Percentiles rank a stretch among this genome's conserved stretches.
These are phyloP conservation scores for Pammene aurita DNA, from an alignment of 2,888 invertebrate genomes.

Conservation along the genomic window DNA sequence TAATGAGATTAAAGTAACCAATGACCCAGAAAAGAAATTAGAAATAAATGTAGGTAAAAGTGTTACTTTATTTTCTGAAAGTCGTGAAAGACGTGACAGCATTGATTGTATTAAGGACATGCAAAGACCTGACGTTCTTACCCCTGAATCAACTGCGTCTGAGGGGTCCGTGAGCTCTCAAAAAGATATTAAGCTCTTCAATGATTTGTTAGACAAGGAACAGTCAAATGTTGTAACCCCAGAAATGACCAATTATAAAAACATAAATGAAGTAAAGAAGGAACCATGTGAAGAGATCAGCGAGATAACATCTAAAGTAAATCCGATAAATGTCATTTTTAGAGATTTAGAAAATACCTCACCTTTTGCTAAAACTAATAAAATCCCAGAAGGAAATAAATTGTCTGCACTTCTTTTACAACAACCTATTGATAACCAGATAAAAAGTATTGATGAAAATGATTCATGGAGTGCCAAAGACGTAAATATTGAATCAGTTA, in stretches of 20 bases:
- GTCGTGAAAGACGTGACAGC: constrained; percentile 30
- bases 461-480: constrained; percentile 92
- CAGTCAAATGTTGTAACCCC: constrained; percentile 10
- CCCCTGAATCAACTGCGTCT: constrained; percentile 37
- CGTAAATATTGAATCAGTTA: constrained; percentile 91
- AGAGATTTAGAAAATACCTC: constrained; percentile 38
- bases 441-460: constrained; percentile 86
- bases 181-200: constrained; percentile 25
- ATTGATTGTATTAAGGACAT: constrained; percentile 28
- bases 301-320: constrained; percentile 30
- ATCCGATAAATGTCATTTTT: constrained; percentile 33
- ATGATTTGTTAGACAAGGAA: constrained; percentile 32
- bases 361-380: constrained; percentile 31
- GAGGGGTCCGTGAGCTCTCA: constrained; percentile 32
- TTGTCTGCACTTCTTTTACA: constrained; percentile 43
- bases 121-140: constrained; percentile 35
- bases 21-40: constrained; percentile 71
- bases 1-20: constrained; percentile 77
- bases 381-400: constrained; percentile 50
- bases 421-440: constrained; percentile 49
- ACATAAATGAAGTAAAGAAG: constrained; percentile 20
- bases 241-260: constrained; percentile 34
- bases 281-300: constrained; percentile 20
- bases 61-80: constrained; percentile 57
- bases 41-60: constrained; percentile 73